phyloP scores from a whole-genome alignment of 2,888 invertebrate genomes.

The Hydrotaea diabolus region DNA sequence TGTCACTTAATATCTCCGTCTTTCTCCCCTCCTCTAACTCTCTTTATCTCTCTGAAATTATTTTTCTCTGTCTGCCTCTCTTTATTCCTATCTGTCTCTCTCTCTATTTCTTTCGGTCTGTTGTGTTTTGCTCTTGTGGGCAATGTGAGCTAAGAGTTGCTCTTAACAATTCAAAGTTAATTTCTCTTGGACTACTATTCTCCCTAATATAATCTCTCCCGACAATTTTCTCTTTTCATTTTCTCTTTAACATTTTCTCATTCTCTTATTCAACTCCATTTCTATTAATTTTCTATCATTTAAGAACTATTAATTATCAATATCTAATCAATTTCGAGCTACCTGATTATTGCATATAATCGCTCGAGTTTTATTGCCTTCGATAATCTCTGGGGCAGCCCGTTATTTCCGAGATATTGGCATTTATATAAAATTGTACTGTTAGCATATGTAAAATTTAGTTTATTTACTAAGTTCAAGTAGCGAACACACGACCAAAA shows the following conservation, averaged over 20 bases:
- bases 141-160: too few species aligned
- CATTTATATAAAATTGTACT: constrained; percentile 50
- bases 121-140: too few species aligned
- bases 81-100: too few species aligned
- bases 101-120: too few species aligned
- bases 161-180: not conserved
- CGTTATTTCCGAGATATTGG: constrained; percentile 22
- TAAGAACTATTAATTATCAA: not conserved
- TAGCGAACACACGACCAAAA: constrained; percentile 6
- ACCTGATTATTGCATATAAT: not conserved
- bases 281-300: not conserved
- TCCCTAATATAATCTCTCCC: not conserved
- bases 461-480: constrained; percentile 49
- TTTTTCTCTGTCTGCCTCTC: too few species aligned
- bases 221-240: not conserved
- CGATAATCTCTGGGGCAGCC: not conserved
- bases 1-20: too few species aligned
- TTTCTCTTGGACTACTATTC: constrained; percentile 1
- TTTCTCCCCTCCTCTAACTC: not conserved
- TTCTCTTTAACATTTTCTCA: not conserved
- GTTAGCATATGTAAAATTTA: constrained; percentile 1
- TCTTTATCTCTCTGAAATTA: not conserved
- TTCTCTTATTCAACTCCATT: not conserved
- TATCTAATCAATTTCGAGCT: not conserved
- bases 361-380: constrained; percentile 4